A percentile compares a stretch with the other conserved stretches of the same genome.
phyloP scores from a whole-genome alignment of 2,797 vertebrate species.

The Prionace glauca region DNA sequence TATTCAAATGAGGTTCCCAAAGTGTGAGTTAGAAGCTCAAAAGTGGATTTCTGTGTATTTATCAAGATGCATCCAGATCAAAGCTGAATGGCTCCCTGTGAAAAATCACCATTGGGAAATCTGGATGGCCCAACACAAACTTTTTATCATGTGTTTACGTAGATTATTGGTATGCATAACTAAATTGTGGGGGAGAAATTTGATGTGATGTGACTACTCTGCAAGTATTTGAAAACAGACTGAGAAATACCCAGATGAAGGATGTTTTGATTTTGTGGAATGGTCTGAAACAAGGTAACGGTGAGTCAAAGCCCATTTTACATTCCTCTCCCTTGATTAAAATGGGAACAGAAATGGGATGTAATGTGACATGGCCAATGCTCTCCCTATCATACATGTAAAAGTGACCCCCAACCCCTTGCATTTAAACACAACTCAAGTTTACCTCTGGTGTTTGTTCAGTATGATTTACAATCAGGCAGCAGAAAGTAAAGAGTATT shows the following conservation, averaged over 20 bases:
- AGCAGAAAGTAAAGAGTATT: not conserved
- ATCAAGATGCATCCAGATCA: not conserved
- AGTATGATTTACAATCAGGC: not conserved
- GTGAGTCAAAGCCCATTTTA: not conserved
- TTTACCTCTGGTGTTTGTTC: not conserved
- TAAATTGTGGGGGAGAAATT: not conserved
- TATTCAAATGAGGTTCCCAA: too few species aligned
- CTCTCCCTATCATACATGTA: not conserved
- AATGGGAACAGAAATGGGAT: not conserved
- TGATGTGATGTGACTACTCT: not conserved
- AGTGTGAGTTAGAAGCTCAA: not conserved
- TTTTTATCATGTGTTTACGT: not conserved
- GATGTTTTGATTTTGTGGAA: not conserved
- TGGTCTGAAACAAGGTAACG: not conserved
- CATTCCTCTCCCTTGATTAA: not conserved
- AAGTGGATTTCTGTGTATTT: not conserved
- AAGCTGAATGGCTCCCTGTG: not conserved
- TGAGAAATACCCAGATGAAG: not conserved
- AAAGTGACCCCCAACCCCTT: not conserved
- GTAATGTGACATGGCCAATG: too few species aligned
- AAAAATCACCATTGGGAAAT: not conserved
- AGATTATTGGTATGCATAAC: not conserved
- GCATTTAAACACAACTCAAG: not conserved
- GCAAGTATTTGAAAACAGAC: too few species aligned
- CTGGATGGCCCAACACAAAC: not conserved